These are phyloP conservation scores for Bombylius major DNA, from an alignment of 2,888 invertebrate genomes.

Conservation along the genomic window DNA sequence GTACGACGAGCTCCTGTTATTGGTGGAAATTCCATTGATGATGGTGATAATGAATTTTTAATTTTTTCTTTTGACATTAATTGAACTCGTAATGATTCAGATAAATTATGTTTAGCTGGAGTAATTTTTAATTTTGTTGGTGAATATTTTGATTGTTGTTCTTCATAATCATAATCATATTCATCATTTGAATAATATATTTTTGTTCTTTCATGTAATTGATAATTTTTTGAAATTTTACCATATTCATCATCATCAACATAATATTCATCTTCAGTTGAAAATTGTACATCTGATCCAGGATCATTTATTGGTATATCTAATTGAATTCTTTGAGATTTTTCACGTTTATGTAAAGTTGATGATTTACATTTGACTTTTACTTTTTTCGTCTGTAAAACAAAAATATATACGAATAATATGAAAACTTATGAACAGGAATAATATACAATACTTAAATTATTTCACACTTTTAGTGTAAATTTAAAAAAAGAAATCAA, in stretches of 20 bases:
- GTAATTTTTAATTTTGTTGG: background rate
- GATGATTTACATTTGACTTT: constrained; percentile 9
- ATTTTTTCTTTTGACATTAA: background rate
- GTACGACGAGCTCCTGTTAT: constrained; percentile 23
- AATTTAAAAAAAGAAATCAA: no score
- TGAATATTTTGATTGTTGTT: constrained; percentile 3
- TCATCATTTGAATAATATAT: constrained; percentile 1
- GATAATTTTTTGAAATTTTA: constrained; percentile 13
- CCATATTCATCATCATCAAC: constrained; percentile 24
- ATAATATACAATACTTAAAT: no score
- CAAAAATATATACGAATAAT: background rate
- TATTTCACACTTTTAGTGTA: no score
- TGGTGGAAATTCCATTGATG: constrained; percentile 20
- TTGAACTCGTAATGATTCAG: no score
- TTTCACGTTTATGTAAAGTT: constrained; percentile 15
- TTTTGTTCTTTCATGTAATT: constrained; percentile 1
- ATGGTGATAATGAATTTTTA: constrained; percentile 5
- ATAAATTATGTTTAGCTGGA: no score
- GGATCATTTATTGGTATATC: constrained; percentile 52
- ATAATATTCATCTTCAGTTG: constrained; percentile 47
- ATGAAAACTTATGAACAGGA: background rate
- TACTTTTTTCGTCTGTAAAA: background rate
- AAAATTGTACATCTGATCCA: constrained; percentile 45
- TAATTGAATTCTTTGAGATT: constrained; percentile 34
- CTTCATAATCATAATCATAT: background rate